phyloP scores from a whole-genome alignment of 2,888 invertebrate species.

The Willowsia nigromaculata region DNA sequence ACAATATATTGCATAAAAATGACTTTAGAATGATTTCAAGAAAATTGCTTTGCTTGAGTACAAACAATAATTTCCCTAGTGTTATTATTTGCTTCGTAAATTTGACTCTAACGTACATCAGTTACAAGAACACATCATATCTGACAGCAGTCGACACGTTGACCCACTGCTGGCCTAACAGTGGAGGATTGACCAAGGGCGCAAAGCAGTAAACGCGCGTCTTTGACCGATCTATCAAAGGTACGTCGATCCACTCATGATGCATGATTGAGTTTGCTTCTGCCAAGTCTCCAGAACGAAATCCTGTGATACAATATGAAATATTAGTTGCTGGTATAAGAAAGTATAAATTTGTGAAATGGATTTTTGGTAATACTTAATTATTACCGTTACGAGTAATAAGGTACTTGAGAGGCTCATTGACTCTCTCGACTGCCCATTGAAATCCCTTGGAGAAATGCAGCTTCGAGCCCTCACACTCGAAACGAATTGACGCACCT shows the following conservation, averaged over 20 bases:
- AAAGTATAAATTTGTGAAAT: not conserved
- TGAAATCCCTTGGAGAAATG: constrained; percentile 66
- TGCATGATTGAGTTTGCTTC: not conserved
- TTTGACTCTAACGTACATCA: not conserved
- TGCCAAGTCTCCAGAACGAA: not conserved
- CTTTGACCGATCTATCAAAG: not conserved
- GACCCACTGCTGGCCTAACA: constrained; percentile 54
- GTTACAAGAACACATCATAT: constrained; percentile 25
- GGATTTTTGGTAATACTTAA: not conserved
- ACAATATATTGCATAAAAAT: too few relatives aligned
- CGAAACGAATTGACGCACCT: constrained; percentile 44
- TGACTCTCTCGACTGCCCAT: constrained; percentile 51
- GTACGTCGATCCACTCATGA: constrained; percentile 59
- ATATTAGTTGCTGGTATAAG: not conserved
- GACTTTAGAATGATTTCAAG: too few relatives aligned
- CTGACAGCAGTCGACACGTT: constrained; percentile 54
- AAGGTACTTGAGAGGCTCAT: constrained; percentile 54
- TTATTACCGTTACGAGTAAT: constrained; percentile 57
- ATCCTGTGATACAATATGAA: not conserved
- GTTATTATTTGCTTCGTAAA: not conserved
- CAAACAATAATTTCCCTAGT: too few relatives aligned
- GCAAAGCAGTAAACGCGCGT: constrained; percentile 61
- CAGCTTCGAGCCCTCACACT: constrained; percentile 65
- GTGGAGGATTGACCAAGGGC: constrained; percentile 50
- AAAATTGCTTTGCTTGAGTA: too few relatives aligned